Conservation (phyloP, 2,113 vertebrate genomes). For the Otus sunia region DNA sequence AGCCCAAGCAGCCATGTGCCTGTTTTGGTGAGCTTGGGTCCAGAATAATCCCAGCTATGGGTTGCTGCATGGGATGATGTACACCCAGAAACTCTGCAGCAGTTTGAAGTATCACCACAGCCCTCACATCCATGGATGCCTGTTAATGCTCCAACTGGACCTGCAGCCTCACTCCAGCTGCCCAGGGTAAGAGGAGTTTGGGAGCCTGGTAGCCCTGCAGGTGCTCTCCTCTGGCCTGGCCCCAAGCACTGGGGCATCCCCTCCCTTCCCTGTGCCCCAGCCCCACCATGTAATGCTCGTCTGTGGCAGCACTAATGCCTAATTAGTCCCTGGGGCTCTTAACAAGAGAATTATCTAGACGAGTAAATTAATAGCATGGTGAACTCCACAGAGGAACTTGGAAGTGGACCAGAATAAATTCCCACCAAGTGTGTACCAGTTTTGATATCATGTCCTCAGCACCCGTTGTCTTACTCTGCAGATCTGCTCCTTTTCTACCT, state of each 20-base stretch:
- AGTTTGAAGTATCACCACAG: not conserved
- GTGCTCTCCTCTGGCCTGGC: not conserved
- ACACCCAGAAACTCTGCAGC: not conserved
- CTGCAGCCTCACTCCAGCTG: not conserved
- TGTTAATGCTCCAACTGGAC: not conserved
- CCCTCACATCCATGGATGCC: too few relatives aligned
- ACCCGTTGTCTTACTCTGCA: not conserved
- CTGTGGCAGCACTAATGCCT: accelerated
- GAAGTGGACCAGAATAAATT: not conserved
- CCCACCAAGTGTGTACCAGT: accelerated
- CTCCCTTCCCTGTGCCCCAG: not conserved
- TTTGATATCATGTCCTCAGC: not conserved
- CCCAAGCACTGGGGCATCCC: accelerated
- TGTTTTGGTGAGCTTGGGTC: not conserved
- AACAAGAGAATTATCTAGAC: not conserved
- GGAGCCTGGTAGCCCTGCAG: not conserved
- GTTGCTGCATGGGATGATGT: accelerated
- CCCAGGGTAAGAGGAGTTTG: not conserved
- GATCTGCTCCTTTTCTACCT: not conserved
- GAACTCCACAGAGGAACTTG: not conserved
- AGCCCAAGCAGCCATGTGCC: not conserved
- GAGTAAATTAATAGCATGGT: not conserved
- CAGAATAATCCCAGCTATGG: not conserved
- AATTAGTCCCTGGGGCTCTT: not conserved
- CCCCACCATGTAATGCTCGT: accelerated